Percentiles rank a stretch among this genome's conserved stretches.
Conservation (phyloP, 2,797 vertebrate genomes). For the Kryptopterus vitreolus region DNA sequence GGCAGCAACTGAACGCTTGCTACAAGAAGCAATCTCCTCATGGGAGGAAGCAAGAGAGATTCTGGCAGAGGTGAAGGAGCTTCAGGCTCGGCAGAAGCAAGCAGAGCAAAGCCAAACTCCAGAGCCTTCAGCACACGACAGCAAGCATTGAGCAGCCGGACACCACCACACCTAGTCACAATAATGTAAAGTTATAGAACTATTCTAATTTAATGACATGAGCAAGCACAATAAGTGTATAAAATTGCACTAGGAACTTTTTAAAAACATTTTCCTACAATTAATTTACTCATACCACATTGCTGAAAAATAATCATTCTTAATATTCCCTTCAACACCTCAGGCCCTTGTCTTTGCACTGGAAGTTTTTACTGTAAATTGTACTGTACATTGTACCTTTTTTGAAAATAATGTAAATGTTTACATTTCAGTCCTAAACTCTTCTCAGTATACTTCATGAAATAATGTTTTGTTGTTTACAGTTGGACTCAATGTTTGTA, state of each 20-base stretch:
- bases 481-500: constrained; percentile 10
- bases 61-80: constrained; percentile 88
- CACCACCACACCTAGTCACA: constrained; percentile 1
- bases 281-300: constrained; percentile 30
- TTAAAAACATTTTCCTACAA: constrained; percentile 15
- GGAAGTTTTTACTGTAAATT: constrained; percentile 34
- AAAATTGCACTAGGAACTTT: constrained; percentile 41
- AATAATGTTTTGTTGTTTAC: constrained; percentile 9
- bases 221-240: constrained; percentile 34
- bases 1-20: constrained; percentile 84
- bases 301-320: constrained; percentile 33
- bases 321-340: constrained; percentile 35
- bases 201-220: constrained; percentile 32
- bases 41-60: constrained; percentile 93
- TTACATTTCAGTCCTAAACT: constrained; percentile 7
- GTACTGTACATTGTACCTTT: constrained; percentile 24
- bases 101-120: constrained; percentile 36
- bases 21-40: constrained; percentile 87
- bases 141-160: constrained; percentile 39
- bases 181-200: constrained; percentile 29
- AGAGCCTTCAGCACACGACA: constrained; percentile 1
- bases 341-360: constrained; percentile 53
- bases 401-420: constrained; percentile 16
- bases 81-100: constrained; percentile 70
- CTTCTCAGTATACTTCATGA: constrained; percentile 1